Evolutionary conservation across 2,888 invertebrate genomes (phyloP).

Genomic region (Philereme transversata): DNA sequence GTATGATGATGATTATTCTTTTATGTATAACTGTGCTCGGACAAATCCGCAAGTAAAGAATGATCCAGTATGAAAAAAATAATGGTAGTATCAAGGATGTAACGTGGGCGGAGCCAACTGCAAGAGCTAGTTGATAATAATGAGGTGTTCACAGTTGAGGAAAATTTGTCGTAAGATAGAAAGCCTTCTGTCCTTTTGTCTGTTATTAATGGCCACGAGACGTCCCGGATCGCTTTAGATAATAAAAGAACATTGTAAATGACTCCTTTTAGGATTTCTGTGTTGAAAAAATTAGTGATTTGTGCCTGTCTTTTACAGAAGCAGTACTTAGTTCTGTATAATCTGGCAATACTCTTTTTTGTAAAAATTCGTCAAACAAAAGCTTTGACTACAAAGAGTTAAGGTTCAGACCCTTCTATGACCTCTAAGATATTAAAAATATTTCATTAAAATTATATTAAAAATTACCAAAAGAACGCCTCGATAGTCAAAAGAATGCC

Average conservation of each 20-base stretch:
- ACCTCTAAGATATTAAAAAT: too few species aligned
- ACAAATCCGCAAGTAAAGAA: too few species aligned
- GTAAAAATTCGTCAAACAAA: too few species aligned
- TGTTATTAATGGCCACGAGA: slow-evolving; percentile 59
- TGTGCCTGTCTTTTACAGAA: slow-evolving; percentile 45
- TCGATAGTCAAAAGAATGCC: too few species aligned
- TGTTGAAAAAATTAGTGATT: slow-evolving; percentile 52
- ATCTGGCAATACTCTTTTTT: slow-evolving; percentile 14
- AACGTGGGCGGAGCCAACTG: not conserved
- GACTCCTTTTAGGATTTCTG: slow-evolving; percentile 50
- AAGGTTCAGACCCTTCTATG: too few species aligned
- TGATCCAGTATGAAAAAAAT: too few species aligned
- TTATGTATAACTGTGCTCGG: too few species aligned
- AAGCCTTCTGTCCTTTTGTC: slow-evolving; percentile 52
- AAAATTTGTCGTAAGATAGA: slow-evolving; percentile 56
- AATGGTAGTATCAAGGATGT: not conserved
- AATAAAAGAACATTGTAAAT: slow-evolving; percentile 62
- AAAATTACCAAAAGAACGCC: too few species aligned
- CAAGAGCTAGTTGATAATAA: slow-evolving; percentile 52
- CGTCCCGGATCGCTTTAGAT: slow-evolving; percentile 52
- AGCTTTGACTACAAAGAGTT: too few species aligned
- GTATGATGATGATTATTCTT: too few species aligned
- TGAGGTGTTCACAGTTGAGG: slow-evolving; percentile 53
- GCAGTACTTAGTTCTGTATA: slow-evolving; percentile 26
- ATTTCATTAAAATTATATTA: too few species aligned